A percentile compares a stretch with the other conserved stretches of the same genome.
These are phyloP conservation scores for Belonocnema kinseyi DNA, from an alignment of 1,140 invertebrate species.

Conservation along the genomic window DNA sequence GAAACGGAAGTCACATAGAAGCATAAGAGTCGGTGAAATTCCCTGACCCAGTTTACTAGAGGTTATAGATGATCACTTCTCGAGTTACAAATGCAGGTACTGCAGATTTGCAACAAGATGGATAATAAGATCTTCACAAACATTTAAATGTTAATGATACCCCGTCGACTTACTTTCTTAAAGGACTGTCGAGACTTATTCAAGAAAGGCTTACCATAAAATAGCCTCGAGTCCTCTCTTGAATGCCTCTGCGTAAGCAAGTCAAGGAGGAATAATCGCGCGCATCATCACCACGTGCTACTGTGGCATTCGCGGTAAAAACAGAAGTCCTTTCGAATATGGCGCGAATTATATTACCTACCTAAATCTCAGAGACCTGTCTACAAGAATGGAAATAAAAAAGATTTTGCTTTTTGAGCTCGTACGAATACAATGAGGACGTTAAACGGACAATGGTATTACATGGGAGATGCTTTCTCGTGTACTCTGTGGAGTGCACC, in stretches of 20 bases:
- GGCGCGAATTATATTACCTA: not conserved
- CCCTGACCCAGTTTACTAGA: too few species aligned
- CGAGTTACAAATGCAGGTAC: too few species aligned
- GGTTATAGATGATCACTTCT: too few species aligned
- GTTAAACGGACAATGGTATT: slow-evolving; percentile 1
- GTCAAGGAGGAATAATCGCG: not conserved
- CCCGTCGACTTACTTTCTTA: too few species aligned
- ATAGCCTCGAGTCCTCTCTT: too few species aligned
- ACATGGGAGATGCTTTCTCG: slow-evolving; percentile 5
- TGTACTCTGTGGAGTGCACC: not conserved
- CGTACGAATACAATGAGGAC: slow-evolving; percentile 15
- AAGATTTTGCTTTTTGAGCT: not conserved
- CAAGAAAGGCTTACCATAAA: too few species aligned
- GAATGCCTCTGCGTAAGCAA: not conserved
- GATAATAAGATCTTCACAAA: too few species aligned
- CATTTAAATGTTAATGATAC: too few species aligned
- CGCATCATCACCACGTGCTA: not conserved
- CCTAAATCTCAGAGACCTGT: slow-evolving; percentile 3
- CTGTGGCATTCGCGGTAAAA: not conserved
- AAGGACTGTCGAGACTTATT: too few species aligned
- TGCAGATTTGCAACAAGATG: too few species aligned
- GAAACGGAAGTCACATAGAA: too few species aligned
- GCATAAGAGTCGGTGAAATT: too few species aligned
- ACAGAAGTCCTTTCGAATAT: not conserved
- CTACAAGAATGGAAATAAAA: slow-evolving; percentile 1